Conservation (phyloP, 2,797 vertebrate genomes). For the Crenichthys baileyi region DNA sequence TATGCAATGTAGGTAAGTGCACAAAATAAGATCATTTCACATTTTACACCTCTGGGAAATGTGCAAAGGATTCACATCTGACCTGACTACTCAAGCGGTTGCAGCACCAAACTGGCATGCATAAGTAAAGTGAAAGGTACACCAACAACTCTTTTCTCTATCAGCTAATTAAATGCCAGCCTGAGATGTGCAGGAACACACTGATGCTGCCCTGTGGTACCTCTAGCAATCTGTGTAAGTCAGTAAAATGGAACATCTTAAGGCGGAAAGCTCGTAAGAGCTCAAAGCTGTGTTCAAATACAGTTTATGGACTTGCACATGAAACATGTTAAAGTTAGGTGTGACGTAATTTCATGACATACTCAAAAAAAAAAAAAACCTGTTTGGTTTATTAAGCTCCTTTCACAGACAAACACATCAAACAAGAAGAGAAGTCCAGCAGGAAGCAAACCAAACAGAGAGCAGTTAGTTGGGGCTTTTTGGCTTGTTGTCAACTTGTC, state of each 20-base stretch:
- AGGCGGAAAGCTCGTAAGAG: neutral
- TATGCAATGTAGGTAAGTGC: neutral
- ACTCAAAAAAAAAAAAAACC: neutral
- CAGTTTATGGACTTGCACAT: no score
- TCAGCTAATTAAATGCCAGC: neutral
- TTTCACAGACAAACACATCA: conserved; percentile 43
- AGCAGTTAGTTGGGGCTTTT: conserved; percentile 6
- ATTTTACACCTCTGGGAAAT: neutral
- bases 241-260: neutral
- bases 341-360: no score
- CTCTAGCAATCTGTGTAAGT: neutral
- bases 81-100: neutral
- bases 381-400: conserved; percentile 10
- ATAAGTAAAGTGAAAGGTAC: neutral
- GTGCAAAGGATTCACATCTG: neutral
- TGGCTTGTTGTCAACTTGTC: conserved; percentile 46
- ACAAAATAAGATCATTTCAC: neutral
- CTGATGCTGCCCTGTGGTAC: neutral
- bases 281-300: neutral
- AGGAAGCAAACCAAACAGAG: conserved; percentile 15
- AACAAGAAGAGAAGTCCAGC: conserved; percentile 6
- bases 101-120: neutral
- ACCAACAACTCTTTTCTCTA: neutral
- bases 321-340: no score
- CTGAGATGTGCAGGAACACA: neutral